Evolutionary conservation across 2,888 invertebrate species (phyloP).

Genomic region (Therioaphis trifolii): DNA sequence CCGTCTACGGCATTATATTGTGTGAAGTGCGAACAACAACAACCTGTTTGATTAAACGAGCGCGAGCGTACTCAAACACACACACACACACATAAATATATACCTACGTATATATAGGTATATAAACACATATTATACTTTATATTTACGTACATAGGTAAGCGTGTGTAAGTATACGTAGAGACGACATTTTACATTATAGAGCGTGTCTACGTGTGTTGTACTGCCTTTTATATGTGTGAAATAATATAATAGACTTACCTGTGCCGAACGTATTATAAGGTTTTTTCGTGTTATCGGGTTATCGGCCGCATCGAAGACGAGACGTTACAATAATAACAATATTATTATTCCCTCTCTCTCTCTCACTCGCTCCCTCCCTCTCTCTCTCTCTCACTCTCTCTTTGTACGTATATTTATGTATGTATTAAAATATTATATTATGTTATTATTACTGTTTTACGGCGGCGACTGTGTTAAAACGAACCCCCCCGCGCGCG

Average conservation of each 20-base stretch:
- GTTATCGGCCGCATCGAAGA: slow-evolving; percentile 31
- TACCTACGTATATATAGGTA: not conserved
- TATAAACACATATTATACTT: not conserved
- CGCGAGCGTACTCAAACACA: not conserved
- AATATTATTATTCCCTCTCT: not conserved
- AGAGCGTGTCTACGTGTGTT: not conserved
- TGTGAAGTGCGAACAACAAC: slow-evolving; percentile 43
- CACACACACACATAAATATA: not conserved
- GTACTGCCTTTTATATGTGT: not conserved
- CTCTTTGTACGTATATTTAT: too few species aligned
- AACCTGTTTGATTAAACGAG: slow-evolving; percentile 46
- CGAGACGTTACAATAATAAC: slow-evolving; percentile 3
- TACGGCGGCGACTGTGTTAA: too few species aligned
- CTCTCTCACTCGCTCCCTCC: too few species aligned
- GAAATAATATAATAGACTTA: too few species aligned
- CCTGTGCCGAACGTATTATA: not conserved
- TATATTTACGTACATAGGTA: too few species aligned
- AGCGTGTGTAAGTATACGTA: too few species aligned
- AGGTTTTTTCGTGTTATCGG: slow-evolving; percentile 46
- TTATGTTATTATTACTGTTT: too few species aligned
- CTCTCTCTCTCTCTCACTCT: too few species aligned
- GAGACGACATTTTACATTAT: too few species aligned
- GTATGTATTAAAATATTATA: too few species aligned
- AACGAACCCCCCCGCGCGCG: not conserved
- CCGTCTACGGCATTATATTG: not conserved